phyloP scores from a whole-genome alignment of 2,888 invertebrate genomes.

The Hybos culiciformis region DNA sequence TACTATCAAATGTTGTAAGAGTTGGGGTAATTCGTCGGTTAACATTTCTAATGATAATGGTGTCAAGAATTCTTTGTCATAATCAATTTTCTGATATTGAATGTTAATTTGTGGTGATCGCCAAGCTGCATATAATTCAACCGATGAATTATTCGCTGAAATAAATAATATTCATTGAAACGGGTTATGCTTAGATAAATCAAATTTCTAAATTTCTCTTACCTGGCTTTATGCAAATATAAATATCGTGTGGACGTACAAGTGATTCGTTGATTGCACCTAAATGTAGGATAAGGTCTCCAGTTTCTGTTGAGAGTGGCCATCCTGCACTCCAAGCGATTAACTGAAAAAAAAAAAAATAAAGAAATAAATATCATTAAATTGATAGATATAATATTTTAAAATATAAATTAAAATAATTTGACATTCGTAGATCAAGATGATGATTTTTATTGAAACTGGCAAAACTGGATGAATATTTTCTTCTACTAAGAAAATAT shows the following conservation, averaged over 20 bases:
- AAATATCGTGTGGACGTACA: conserved; percentile 48
- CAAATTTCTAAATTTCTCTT: conserved; percentile 1
- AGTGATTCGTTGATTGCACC: conserved; percentile 47
- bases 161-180: conserved; percentile 23
- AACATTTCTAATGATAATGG: conserved; percentile 33
- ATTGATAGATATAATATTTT: too few relatives aligned
- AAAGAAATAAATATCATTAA: conserved; percentile 8
- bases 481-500: too few relatives aligned
- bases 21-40: conserved; percentile 44
- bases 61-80: conserved; percentile 25
- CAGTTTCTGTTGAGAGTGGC: conserved; percentile 48
- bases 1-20: conserved; percentile 50
- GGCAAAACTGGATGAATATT: too few relatives aligned
- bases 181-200: background rate
- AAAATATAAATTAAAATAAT: too few relatives aligned
- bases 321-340: conserved; percentile 46
- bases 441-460: too few relatives aligned
- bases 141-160: conserved; percentile 20
- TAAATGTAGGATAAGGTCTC: conserved; percentile 48
- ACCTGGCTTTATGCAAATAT: conserved; percentile 44
- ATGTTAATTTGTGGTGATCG: conserved; percentile 22
- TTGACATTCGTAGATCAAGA: too few relatives aligned
- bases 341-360: conserved; percentile 38
- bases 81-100: conserved; percentile 28
- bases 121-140: conserved; percentile 30